Percentiles rank a stretch among this genome's conserved stretches.
phyloP scores from a whole-genome alignment of 1,140 invertebrate genomes.

The Tetramorium simillimum region DNA sequence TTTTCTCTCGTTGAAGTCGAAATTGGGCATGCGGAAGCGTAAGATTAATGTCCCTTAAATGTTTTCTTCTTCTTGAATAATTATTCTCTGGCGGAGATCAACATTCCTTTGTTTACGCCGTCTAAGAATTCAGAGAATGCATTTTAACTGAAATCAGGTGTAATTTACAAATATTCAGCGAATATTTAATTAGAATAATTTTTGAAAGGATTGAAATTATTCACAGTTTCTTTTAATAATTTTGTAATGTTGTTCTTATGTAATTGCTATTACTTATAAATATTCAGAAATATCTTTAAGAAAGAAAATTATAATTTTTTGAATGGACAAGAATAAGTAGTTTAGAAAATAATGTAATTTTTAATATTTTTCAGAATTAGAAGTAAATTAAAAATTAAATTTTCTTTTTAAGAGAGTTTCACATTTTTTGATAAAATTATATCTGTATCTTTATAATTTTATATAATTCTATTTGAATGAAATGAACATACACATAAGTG shows the following conservation, averaged over 20 bases:
- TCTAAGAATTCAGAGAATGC: neutral
- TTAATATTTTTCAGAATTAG: neutral
- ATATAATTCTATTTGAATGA: neutral
- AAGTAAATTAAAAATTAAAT: neutral
- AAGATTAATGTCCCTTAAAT: conserved; percentile 30
- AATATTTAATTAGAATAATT: too few species aligned
- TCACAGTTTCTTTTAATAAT: neutral
- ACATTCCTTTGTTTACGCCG: neutral
- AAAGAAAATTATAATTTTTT: neutral
- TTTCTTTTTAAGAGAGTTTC: neutral
- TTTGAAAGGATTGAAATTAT: neutral
- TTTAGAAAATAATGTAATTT: neutral
- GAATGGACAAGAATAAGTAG: neutral
- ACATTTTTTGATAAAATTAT: neutral
- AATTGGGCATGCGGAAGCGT: neutral
- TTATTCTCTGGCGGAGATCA: neutral
- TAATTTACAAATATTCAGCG: neutral
- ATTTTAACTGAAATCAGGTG: neutral
- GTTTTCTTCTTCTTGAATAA: neutral
- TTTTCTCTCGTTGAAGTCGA: neutral
- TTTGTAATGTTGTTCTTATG: neutral
- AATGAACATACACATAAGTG: neutral
- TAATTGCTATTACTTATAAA: neutral
- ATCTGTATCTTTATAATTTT: neutral
- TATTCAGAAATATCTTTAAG: neutral